Conservation (phyloP, 2,797 vertebrate species). For the Yasuhikotakia modesta region DNA sequence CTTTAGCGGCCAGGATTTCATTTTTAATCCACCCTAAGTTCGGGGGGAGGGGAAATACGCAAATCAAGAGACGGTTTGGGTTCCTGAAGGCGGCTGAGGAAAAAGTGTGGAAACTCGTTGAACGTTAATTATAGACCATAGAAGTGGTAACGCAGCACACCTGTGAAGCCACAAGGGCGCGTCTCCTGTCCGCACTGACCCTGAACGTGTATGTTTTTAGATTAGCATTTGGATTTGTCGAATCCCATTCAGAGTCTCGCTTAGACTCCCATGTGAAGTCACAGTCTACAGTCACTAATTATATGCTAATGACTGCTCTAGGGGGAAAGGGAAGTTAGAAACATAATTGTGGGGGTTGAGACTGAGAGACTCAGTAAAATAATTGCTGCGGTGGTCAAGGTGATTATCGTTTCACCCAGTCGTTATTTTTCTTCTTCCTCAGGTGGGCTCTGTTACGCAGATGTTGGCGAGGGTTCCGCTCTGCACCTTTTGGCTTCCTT, state of each 20-base stretch:
- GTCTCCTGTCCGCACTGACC: conserved; percentile 21
- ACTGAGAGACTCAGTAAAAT: conserved; percentile 28
- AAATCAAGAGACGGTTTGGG: conserved; percentile 29
- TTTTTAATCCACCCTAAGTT: conserved; percentile 75
- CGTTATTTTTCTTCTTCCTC: conserved; percentile 43
- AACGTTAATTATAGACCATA: background rate
- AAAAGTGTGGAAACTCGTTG: background rate
- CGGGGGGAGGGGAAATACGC: conserved; percentile 51
- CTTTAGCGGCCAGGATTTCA: conserved; percentile 73
- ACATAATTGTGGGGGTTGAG: conserved; percentile 53
- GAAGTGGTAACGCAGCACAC: background rate
- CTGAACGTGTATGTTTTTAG: conserved; percentile 2
- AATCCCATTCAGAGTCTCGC: conserved; percentile 19
- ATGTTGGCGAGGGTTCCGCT: conserved; percentile 46
- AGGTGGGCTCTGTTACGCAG: conserved; percentile 46
- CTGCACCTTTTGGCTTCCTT: conserved; percentile 42
- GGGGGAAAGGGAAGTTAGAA: conserved; percentile 36
- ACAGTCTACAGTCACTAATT: conserved; percentile 50
- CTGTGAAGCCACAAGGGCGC: background rate
- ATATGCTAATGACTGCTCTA: conserved; percentile 57
- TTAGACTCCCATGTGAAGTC: conserved; percentile 13
- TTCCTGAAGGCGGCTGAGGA: background rate
- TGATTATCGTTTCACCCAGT: conserved; percentile 36
- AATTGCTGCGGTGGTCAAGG: conserved; percentile 54
- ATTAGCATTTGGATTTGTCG: conserved; percentile 3